Evolutionary conservation across 1,140 invertebrate species (phyloP).

Genomic region (Coelopa frigida): DNA sequence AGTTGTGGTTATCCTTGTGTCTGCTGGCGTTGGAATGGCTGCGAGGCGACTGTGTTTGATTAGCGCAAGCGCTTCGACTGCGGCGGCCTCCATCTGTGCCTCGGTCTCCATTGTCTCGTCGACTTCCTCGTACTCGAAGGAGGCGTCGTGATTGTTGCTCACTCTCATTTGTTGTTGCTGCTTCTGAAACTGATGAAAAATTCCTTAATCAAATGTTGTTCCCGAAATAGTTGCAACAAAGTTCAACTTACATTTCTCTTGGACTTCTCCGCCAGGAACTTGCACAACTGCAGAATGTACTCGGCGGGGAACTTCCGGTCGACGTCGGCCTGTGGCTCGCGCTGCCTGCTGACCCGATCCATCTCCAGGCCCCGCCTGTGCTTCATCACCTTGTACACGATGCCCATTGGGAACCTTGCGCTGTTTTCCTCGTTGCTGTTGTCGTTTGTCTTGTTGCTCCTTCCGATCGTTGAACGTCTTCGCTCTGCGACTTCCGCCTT

Average conservation of each 20-base stretch:
- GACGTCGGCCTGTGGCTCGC: not conserved
- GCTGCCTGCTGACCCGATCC: slow-evolving; percentile 21
- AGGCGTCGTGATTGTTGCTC: slow-evolving; percentile 1
- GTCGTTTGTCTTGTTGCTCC: slow-evolving; percentile 5
- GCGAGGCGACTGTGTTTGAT: not conserved
- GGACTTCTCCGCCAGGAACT: slow-evolving; percentile 35
- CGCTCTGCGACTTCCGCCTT: not conserved
- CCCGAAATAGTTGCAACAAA: too few relatives aligned
- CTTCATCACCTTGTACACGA: slow-evolving; percentile 39
- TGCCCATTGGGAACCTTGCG: slow-evolving; percentile 32
- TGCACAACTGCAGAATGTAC: slow-evolving; percentile 28
- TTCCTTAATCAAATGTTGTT: too few relatives aligned
- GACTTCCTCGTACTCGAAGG: not conserved
- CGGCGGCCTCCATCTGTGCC: not conserved
- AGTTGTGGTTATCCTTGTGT: slow-evolving; percentile 19
- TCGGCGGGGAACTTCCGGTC: slow-evolving; percentile 18
- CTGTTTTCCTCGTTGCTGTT: slow-evolving; percentile 19
- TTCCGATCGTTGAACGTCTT: slow-evolving; percentile 2
- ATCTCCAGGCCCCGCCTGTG: slow-evolving; percentile 22
- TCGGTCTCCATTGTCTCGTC: not conserved
- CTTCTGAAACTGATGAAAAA: not conserved
- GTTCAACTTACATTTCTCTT: slow-evolving; percentile 13
- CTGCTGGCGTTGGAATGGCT: slow-evolving; percentile 2
- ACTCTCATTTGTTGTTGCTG: slow-evolving; percentile 3
- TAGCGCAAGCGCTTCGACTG: not conserved